Base-by-base conservation (phyloP, 2,113 vertebrate species). In the Nerophis lumbriciformis region DNA sequence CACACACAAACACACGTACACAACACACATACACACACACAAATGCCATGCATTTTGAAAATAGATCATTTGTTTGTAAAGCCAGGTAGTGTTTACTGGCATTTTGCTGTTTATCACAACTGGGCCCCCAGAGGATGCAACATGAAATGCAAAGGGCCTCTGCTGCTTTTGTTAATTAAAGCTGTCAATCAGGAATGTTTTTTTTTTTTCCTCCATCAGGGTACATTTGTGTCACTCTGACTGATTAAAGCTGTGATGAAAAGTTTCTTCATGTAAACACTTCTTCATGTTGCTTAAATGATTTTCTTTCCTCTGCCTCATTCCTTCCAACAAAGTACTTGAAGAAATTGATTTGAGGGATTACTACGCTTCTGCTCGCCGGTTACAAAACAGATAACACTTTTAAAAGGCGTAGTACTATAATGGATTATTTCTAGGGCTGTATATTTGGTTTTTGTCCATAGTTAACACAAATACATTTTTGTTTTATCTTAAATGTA, bases 101-200 rank as follows among this genome's bases (percentile, higher is more conserved):
- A 63, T 79, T 74, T 85, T 69, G 62, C 73, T 72, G 78, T 82
- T 82, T 81, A 74, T 71, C 62, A 53, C 36, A 12, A 61, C 72
- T 69, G 1, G 5, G 63, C 74, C 83, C 69, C 87, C 76, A 81
- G 85, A 85, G 87, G 80, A 77, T 58, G 71, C 3, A 48, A 56
- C 69, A 79, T 80, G 82, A 85, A 84, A 75, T 78, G 69, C 82
- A 81, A 63, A 69, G 71, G 75, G 69, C 68, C 65, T 6, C 62
- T 49, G 4, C 63, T 49, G 75, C 76, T 80, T 84, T 82, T 77
- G 83, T 87, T 87, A 85, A 90, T 89, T 86, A 89, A 83, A 83
- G 77, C 79, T 87, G 88, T 86, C 86, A 89, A 83, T 89, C 86
- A 87, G 48, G 19, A 65, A 59, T 35, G 69, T 62, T 50, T 58